A percentile compares a stretch with the other conserved stretches of the same genome.
These are phyloP conservation scores for Smithornis capensis DNA, from an alignment of 2,113 vertebrate genomes.

Conservation along the genomic window DNA sequence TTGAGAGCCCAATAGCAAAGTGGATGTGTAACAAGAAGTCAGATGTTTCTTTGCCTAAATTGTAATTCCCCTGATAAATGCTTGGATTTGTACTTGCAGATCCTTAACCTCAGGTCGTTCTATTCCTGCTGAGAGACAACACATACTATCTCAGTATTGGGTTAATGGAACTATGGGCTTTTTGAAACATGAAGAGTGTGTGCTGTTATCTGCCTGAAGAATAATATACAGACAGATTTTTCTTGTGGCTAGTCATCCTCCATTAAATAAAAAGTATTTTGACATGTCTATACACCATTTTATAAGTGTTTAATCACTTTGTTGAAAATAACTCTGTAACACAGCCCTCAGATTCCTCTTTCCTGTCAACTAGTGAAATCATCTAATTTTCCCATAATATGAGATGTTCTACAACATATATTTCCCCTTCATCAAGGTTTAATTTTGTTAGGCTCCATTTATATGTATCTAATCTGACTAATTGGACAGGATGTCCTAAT, in stretches of 20 bases:
- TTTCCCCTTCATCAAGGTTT: constrained; percentile 10
- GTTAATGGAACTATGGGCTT: neutral
- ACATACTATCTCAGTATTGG: neutral
- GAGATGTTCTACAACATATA: neutral
- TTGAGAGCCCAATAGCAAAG: neutral
- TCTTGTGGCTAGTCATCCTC: neutral
- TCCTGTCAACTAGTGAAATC: neutral
- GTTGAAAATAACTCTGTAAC: neutral
- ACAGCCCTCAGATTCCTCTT: neutral
- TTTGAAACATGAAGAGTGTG: neutral
- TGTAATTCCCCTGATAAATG: neutral
- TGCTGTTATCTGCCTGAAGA: neutral
- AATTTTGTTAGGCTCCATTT: neutral
- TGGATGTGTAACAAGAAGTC: neutral
- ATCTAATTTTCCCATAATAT: neutral
- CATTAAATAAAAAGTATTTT: neutral
- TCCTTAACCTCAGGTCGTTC: neutral
- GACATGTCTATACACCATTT: neutral
- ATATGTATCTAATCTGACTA: neutral
- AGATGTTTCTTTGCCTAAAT: neutral
- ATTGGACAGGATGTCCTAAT: constrained; percentile 20
- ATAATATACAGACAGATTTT: neutral
- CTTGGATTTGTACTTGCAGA: neutral
- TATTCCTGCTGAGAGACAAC: neutral
- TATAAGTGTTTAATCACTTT: neutral